Percentiles rank a stretch among this genome's conserved stretches.
phyloP scores from a whole-genome alignment of 1,140 invertebrate genomes.

The Cydia strobilella region DNA sequence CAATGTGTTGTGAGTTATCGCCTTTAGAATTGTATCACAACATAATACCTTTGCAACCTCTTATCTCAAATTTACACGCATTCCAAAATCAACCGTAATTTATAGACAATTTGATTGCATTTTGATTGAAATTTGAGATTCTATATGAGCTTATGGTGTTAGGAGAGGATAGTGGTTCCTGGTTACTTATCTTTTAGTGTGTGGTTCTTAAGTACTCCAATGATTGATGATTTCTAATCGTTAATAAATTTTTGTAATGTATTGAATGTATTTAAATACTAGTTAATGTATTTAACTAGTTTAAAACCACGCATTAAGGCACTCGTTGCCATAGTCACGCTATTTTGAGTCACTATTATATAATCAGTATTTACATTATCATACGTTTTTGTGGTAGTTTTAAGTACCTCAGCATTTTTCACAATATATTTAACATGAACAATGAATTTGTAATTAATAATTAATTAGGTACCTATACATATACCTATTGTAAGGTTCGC shows the following conservation, averaged over 20 bases:
- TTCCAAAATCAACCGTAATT: not conserved
- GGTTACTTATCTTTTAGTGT: slow-evolving; percentile 8
- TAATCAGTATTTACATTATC: too few relatives aligned
- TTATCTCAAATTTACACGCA: not conserved
- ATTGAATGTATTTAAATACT: too few relatives aligned
- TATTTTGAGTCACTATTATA: too few relatives aligned
- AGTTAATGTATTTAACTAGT: too few relatives aligned
- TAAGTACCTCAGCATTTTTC: too few relatives aligned
- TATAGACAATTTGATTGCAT: not conserved
- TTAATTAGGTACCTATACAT: too few relatives aligned
- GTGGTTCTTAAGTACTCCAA: not conserved
- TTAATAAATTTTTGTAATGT: too few relatives aligned
- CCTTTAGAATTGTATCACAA: slow-evolving; percentile 11
- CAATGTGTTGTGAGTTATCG: slow-evolving; percentile 42
- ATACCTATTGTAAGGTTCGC: too few relatives aligned
- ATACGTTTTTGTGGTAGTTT: too few relatives aligned
- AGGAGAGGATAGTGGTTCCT: not conserved
- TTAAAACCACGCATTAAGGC: not conserved
- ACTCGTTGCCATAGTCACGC: too few relatives aligned
- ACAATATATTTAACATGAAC: too few relatives aligned
- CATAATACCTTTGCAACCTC: not conserved
- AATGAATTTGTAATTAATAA: too few relatives aligned
- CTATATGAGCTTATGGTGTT: not conserved
- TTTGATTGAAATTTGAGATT: not conserved
- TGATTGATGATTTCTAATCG: not conserved